phyloP scores from a whole-genome alignment of 2,797 vertebrate genomes.

The Galaxias olidus region DNA sequence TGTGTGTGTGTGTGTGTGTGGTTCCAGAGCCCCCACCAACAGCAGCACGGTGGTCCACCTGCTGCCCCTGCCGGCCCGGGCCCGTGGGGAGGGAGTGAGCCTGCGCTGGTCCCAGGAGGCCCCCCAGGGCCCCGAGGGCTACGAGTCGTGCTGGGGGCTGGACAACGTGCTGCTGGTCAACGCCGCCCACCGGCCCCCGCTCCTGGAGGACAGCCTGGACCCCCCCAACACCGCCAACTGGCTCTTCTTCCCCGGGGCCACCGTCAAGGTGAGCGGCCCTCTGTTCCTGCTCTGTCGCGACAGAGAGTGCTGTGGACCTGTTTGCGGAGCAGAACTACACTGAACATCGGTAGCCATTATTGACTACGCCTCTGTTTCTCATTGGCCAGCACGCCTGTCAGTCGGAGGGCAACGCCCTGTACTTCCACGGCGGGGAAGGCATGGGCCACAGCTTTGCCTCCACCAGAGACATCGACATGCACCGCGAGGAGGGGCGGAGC shows the following conservation, averaged over 20 bases:
- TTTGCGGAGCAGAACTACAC: no score
- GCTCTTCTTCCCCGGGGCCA: conserved; percentile 98
- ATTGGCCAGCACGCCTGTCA: conserved; percentile 92
- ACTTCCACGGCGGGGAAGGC: conserved; percentile 92
- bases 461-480: conserved; percentile 91
- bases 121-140: conserved; percentile 83
- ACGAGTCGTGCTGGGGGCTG: conserved; percentile 96
- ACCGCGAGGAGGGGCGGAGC: conserved; percentile 88
- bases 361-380: conserved; percentile 3
- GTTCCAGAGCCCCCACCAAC: conserved; percentile 88
- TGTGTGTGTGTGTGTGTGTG: conserved; percentile 7
- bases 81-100: conserved; percentile 80
- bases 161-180: conserved; percentile 95
- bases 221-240: conserved; percentile 96
- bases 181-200: conserved; percentile 83
- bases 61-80: conserved; percentile 84
- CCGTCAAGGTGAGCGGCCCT: conserved; percentile 83
- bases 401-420: conserved; percentile 94
- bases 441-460: conserved; percentile 89
- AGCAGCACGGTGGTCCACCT: conserved; percentile 92
- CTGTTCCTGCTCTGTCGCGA: no score
- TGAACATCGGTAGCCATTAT: no score
- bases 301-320: no score
- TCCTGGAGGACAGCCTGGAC: conserved; percentile 95
- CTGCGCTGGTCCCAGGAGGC: conserved; percentile 93